Percentiles rank a stretch among this genome's conserved stretches.
These are phyloP conservation scores for Channa striata DNA, from an alignment of 2,797 vertebrate genomes.

Conservation along the genomic window DNA sequence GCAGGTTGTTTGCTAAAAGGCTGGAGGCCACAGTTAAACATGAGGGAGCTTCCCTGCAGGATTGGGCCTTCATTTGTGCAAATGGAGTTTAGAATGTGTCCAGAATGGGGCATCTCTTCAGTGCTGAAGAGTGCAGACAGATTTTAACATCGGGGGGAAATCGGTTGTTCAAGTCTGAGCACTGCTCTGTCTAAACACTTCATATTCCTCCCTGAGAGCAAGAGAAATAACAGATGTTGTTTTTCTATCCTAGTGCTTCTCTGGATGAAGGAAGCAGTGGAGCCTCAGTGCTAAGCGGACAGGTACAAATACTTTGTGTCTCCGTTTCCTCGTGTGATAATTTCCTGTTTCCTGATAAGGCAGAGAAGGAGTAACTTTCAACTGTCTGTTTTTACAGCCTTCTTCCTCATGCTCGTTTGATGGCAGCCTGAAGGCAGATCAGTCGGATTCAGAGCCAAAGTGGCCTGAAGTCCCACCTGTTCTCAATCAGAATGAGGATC, in stretches of 20 bases:
- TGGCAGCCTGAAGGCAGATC: slow-evolving; percentile 84
- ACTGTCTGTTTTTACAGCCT: slow-evolving; percentile 66
- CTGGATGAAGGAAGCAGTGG: slow-evolving; percentile 91
- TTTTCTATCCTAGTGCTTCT: slow-evolving; percentile 84
- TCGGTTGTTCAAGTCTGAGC: not conserved
- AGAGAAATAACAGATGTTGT: not conserved
- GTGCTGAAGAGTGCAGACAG: not conserved
- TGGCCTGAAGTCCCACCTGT: slow-evolving; percentile 93
- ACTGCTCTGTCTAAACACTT: not conserved
- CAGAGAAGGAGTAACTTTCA: not conserved
- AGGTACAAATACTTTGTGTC: slow-evolving; percentile 81
- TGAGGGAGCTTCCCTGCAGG: not conserved
- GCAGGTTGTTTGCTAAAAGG: not conserved
- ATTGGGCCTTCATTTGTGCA: not conserved
- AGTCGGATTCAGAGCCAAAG: slow-evolving; percentile 84
- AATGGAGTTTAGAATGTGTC: not conserved
- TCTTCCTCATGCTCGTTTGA: slow-evolving; percentile 87
- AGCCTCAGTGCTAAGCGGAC: slow-evolving; percentile 86
- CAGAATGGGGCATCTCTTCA: not conserved
- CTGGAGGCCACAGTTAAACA: not conserved
- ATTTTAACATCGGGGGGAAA: not conserved
- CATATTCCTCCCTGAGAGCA: not conserved
- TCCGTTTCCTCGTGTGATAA: not conserved
- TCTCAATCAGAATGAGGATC: slow-evolving; percentile 94
- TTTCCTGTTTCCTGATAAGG: not conserved